A percentile compares a stretch with the other conserved stretches of the same genome.
Conservation (phyloP, 2,797 vertebrate genomes). For the Gambusia yucatana region DNA sequence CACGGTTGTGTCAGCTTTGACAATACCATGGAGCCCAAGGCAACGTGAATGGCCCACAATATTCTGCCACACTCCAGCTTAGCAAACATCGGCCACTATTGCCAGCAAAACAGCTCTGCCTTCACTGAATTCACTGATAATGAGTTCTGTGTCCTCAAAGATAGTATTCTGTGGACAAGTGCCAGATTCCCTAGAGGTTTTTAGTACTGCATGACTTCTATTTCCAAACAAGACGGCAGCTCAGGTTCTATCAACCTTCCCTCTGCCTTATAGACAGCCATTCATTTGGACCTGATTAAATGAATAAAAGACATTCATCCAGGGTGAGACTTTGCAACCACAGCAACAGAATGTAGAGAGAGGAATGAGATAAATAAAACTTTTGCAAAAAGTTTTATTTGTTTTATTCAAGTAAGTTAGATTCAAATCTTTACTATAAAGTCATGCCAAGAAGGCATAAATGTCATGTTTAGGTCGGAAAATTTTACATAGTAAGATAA, state of each 20-base stretch:
- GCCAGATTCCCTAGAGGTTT: slow-evolving; percentile 56
- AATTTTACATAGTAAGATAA: background rate
- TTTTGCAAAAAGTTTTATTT: slow-evolving; percentile 5
- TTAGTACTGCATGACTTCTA: slow-evolving; percentile 41
- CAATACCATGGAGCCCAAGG: slow-evolving; percentile 58
- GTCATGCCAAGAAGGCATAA: background rate
- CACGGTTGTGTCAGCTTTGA: slow-evolving; percentile 66
- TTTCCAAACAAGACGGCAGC: slow-evolving; percentile 51
- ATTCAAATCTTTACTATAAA: slow-evolving; percentile 13
- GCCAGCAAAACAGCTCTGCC: slow-evolving; percentile 60
- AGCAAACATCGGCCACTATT: slow-evolving; percentile 52
- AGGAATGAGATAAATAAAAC: slow-evolving; percentile 17
- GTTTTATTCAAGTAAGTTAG: slow-evolving; percentile 14
- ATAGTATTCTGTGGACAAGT: slow-evolving; percentile 49
- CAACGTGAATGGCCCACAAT: slow-evolving; percentile 40
- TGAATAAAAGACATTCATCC: slow-evolving; percentile 51
- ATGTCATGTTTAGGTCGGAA: background rate
- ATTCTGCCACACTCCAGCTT: slow-evolving; percentile 64
- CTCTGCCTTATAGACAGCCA: slow-evolving; percentile 32
- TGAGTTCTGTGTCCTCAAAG: slow-evolving; percentile 68
- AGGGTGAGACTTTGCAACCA: slow-evolving; percentile 35
- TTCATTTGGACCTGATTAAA: slow-evolving; percentile 68
- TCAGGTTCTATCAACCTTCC: slow-evolving; percentile 31
- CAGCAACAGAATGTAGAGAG: slow-evolving; percentile 8
- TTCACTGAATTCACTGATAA: slow-evolving; percentile 65